Evolutionary conservation across 2,888 invertebrate genomes (phyloP), one percentile per base, ranked within the genome.

Genomic region (Drosophila pseudotalamancana): DNA sequence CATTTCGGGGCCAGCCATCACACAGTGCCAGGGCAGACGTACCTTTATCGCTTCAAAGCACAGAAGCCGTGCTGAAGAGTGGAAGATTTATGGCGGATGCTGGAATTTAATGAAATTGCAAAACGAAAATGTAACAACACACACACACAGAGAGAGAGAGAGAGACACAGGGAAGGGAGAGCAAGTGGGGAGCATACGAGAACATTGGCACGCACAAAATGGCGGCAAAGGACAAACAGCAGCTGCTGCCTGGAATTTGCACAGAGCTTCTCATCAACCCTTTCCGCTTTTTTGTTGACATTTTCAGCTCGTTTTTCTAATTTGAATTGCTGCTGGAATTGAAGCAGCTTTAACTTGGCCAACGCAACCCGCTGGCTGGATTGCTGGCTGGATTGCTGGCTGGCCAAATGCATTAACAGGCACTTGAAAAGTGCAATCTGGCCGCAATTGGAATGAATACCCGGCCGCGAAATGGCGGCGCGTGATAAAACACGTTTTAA

Each of bases 61-160:
- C 86, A 83, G 83, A 87, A 83, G 80, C 83, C 85, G 62, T 88
- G 88, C 83, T 87, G 87, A 85, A 88, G 88, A 85, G 89, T 87
- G 89, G 85, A 88, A 90, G 91, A 91, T 91, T 91, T 91, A 91
- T 91, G 89, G 91, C 90, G 91, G 90, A 90, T 91, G 91, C 89
- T 91, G 91, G 91, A 91, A 91, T 91, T 91, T 91, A 90, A 90
- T 90, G 90, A 90, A 90, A 90, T 90, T 90, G 90, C 90, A 90
- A 91, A 90, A 91, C 90, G 90, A 90, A 90, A 91, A 90, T 88
- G 87, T 89, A 88, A 84, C 87, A 88, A 46, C 45, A 66, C 42
- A 51, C 55, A 53, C 53, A 54, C 12, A 56, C 35, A 63, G 29
- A 39, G 39, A 3, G 11, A 6, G 4, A 21, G n/a, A 2, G 35